These are phyloP conservation scores for Gerris lacustris DNA, from an alignment of 2,888 invertebrate species.

Conservation along the genomic window DNA sequence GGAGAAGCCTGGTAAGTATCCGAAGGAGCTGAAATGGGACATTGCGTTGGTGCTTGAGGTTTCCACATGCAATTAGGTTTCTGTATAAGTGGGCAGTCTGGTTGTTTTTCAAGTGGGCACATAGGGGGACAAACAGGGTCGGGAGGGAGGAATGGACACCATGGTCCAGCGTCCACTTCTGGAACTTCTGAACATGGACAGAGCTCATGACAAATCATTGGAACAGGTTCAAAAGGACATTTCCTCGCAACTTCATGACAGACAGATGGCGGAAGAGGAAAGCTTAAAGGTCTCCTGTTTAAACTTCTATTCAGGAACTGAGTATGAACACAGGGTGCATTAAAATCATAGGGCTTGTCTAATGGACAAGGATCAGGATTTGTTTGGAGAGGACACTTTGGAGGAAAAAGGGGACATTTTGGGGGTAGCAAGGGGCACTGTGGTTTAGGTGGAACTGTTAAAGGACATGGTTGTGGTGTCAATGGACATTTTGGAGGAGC, in stretches of 20 bases:
- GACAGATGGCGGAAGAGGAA: slow-evolving; percentile 14
- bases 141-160: slow-evolving; percentile 20
- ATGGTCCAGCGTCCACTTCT: slow-evolving; percentile 18
- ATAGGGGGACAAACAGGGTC: background rate
- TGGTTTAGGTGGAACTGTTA: background rate
- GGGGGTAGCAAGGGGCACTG: slow-evolving; percentile 1
- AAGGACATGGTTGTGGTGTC: background rate
- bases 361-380: background rate
- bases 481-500: background rate
- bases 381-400: background rate
- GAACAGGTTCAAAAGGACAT: slow-evolving; percentile 7
- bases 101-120: background rate
- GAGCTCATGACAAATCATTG: slow-evolving; percentile 2
- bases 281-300: background rate
- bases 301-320: background rate
- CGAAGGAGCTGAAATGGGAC: background rate
- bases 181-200: slow-evolving; percentile 20
- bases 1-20: background rate
- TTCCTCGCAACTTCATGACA: background rate
- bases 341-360: background rate
- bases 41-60: background rate
- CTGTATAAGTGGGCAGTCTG: background rate
- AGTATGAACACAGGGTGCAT: slow-evolving; percentile 2
- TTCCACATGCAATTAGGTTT: background rate
- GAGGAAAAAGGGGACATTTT: background rate